These are phyloP conservation scores for Amblyopsis rosae DNA, from an alignment of 2,113 vertebrate genomes.

Conservation along the genomic window DNA sequence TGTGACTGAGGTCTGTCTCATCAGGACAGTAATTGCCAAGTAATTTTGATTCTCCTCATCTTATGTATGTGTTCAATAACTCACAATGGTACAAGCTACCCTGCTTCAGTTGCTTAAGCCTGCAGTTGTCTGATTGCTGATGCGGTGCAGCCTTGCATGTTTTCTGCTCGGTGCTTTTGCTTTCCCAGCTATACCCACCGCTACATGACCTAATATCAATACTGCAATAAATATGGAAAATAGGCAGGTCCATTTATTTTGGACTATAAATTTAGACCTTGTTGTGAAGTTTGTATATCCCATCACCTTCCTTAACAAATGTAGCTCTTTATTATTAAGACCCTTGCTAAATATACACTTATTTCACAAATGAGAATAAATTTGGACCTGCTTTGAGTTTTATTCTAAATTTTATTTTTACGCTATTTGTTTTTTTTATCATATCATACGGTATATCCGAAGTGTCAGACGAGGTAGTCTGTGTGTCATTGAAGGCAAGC, in stretches of 20 bases:
- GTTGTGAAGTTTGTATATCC: background rate
- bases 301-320: conserved; percentile 21
- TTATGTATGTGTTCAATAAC: too few relatives aligned
- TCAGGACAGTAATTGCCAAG: too few relatives aligned
- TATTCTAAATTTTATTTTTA: too few relatives aligned
- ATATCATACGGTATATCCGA: too few relatives aligned
- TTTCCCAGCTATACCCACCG: background rate
- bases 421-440: too few relatives aligned
- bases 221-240: background rate
- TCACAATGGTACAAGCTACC: conserved; percentile 14
- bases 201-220: conserved; percentile 11
- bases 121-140: background rate
- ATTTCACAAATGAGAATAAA: conserved; percentile 3
- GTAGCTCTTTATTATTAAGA: conserved; percentile 6
- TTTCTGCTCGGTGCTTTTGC: background rate
- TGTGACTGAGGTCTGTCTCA: background rate
- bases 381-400: background rate
- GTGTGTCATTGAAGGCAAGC: too few relatives aligned
- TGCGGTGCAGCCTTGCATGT: background rate
- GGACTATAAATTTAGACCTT: conserved; percentile 17
- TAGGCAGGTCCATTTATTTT: conserved; percentile 24
- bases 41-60: too few relatives aligned
- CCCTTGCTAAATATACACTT: conserved; percentile 11
- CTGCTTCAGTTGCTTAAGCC: background rate
- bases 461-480: too few relatives aligned